Conservation (phyloP, 1,140 invertebrate genomes). For the Drosophila truncata region DNA sequence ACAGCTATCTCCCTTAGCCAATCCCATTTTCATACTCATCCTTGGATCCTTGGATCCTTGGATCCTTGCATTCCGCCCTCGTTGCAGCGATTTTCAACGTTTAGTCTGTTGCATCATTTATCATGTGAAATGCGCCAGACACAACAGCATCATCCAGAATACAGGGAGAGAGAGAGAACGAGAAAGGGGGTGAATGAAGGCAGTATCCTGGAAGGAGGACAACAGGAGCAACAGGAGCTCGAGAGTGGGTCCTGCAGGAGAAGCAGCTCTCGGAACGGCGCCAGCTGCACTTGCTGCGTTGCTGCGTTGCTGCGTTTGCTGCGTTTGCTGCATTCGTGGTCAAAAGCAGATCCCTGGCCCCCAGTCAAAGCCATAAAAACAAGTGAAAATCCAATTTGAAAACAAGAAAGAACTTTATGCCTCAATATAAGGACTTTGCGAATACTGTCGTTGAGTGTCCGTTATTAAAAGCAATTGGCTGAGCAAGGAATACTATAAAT, state of each 20-base stretch:
- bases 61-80: slow-evolving; percentile 19
- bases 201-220: slow-evolving; percentile 2
- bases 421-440: slow-evolving; percentile 21
- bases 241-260: slow-evolving; percentile 11
- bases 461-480: slow-evolving; percentile 2
- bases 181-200: not conserved
- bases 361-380: slow-evolving; percentile 67
- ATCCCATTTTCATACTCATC: slow-evolving; percentile 11
- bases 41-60: slow-evolving; percentile 15
- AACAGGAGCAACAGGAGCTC: slow-evolving; percentile 9
- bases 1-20: not conserved
- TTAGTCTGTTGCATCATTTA: slow-evolving; percentile 81
- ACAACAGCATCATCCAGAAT: slow-evolving; percentile 55
- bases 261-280: slow-evolving; percentile 30
- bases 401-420: slow-evolving; percentile 45
- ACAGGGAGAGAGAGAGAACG: not conserved
- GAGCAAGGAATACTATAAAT: not conserved
- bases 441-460: slow-evolving; percentile 12
- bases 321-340: slow-evolving; percentile 31
- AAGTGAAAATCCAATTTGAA: slow-evolving; percentile 82
- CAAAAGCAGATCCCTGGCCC: slow-evolving; percentile 34
- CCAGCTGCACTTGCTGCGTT: slow-evolving; percentile 51
- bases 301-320: not conserved
- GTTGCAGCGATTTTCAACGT: slow-evolving; percentile 64
- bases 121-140: slow-evolving; percentile 80